These are phyloP conservation scores for Hyposoter dolosus DNA, from an alignment of 2,888 invertebrate genomes.

Conservation along the genomic window DNA sequence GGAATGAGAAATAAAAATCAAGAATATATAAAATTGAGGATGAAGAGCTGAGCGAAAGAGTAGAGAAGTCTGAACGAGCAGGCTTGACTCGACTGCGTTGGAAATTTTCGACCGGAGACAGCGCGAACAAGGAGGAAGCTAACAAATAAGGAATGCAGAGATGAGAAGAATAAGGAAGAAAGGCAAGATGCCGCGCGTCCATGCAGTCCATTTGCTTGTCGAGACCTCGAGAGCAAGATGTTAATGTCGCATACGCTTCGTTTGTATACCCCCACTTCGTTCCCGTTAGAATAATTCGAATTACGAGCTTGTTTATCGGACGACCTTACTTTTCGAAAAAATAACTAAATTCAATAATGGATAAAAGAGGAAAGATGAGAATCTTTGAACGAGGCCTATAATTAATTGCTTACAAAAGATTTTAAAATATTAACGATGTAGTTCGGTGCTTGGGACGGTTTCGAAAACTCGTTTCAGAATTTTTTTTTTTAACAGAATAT, in stretches of 20 bases:
- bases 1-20: slow-evolving; percentile 6
- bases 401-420: not conserved
- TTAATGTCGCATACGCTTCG: slow-evolving; percentile 68
- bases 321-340: slow-evolving; percentile 14
- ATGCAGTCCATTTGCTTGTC: slow-evolving; percentile 28
- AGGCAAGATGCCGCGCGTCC: slow-evolving; percentile 15
- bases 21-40: slow-evolving; percentile 8
- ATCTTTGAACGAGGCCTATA: not conserved
- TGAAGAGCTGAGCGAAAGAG: slow-evolving; percentile 42
- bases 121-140: slow-evolving; percentile 14
- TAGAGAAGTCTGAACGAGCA: not conserved
- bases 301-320: slow-evolving; percentile 60
- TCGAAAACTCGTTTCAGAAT: too few species aligned
- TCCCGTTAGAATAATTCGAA: slow-evolving; percentile 62
- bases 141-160: slow-evolving; percentile 38
- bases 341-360: not conserved
- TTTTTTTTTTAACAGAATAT: too few species aligned
- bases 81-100: not conserved
- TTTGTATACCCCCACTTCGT: slow-evolving; percentile 41
- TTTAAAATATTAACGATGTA: not conserved
- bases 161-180: slow-evolving; percentile 42
- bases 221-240: slow-evolving; percentile 66
- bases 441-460: not conserved
- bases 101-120: slow-evolving; percentile 43
- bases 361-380: slow-evolving; percentile 8